Evolutionary conservation across 1,140 invertebrate genomes (phyloP).

Genomic region (Hormaphis cornu): DNA sequence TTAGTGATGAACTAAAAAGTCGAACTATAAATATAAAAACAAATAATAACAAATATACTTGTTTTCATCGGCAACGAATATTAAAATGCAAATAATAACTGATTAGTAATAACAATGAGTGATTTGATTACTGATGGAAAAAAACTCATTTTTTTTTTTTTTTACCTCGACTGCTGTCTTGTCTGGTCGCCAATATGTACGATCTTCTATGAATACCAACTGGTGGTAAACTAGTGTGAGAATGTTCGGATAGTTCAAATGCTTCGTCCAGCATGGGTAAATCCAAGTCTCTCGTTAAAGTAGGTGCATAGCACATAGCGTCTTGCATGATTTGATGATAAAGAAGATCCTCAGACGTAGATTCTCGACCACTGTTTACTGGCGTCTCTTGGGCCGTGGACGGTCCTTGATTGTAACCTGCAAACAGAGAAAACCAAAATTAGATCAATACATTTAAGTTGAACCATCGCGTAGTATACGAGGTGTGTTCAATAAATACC

Average conservation of each 20-base stretch:
- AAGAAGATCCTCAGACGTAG: slow-evolving; percentile 35
- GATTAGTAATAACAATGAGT: no score
- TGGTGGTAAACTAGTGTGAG: slow-evolving; percentile 6
- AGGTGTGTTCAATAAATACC: no score
- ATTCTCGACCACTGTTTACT: slow-evolving; percentile 13
- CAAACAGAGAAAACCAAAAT: neutral
- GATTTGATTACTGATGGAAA: no score
- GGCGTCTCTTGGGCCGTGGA: slow-evolving; percentile 22
- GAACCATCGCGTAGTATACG: no score
- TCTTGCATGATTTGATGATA: slow-evolving; percentile 39
- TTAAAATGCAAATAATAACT: no score
- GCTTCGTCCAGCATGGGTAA: slow-evolving; percentile 36
- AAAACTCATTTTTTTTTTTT: neutral
- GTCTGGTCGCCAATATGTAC: slow-evolving; percentile 37
- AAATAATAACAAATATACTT: no score
- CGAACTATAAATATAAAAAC: no score
- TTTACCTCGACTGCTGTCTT: slow-evolving; percentile 26
- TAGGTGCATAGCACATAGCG: slow-evolving; percentile 37
- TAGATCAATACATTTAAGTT: no score
- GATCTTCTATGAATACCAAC: slow-evolving; percentile 36
- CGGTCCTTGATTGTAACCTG: slow-evolving; percentile 20
- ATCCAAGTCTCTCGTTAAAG: slow-evolving; percentile 35
- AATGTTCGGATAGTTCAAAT: slow-evolving; percentile 15
- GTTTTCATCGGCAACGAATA: no score
- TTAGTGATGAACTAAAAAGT: no score